Evolutionary conservation across 2,797 vertebrate species (phyloP), one percentile per base, ranked within the genome.

Genomic region (Melanogrammus aeglefinus): DNA sequence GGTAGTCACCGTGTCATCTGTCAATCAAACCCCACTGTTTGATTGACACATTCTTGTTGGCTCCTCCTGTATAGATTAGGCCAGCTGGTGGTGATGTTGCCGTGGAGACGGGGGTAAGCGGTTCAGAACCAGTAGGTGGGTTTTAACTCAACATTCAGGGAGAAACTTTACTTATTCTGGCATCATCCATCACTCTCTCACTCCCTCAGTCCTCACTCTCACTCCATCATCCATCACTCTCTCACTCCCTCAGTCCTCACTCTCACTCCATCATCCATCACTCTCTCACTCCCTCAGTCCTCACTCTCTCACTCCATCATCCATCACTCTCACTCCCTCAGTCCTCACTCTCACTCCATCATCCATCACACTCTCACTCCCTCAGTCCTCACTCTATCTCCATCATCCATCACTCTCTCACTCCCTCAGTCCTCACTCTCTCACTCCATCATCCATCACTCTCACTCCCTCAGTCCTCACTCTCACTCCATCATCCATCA

Each of bases 141-240:
- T 27, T 69, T 69, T 27, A 0, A 69, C 8, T 69, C 24, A 69
- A 69, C 9, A 21, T 24, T 63, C 21, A 24, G n/a, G 27, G 63
- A 69, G 63, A 9, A 27, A 69, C 63, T 69, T 69, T 69, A 69
- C 63, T 69, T 69, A 24, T 69, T 9, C 63, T 69, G 63, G 63
- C 24, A n/a, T 69, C 57, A 66, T 9, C 57, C 57, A 24, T 66
- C 57, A 66, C 57, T 66, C 57, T 63, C 47, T 51, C 47, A 51
- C 47, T 51, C 47, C 16, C 51, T 66, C 51, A 21, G n/a, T n/a
- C n/a, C n/a, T n/a, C n/a, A n/a, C n/a, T n/a, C n/a, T 47, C 44
- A 14, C 44, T 14, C 44, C 35, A 35, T 57, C 4, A 21, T 57
- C 18, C 51, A 21, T 57, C 51, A 57, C 51, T 21, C 51, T 47